A percentile compares a stretch with the other conserved stretches of the same genome.
phyloP scores from a whole-genome alignment of 2,888 invertebrate genomes.

The Melanargia galathea region DNA sequence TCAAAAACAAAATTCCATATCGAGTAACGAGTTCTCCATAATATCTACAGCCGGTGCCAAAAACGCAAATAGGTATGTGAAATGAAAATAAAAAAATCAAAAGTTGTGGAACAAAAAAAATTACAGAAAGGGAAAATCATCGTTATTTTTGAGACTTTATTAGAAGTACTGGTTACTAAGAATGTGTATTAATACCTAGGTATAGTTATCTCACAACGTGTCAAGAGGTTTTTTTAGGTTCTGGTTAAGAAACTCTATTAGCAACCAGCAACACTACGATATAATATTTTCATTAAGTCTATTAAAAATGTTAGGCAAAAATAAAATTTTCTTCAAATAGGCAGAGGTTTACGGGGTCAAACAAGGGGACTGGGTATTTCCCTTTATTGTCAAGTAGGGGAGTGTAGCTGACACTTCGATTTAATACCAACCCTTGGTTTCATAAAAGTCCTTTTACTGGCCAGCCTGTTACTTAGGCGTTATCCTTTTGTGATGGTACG shows the following conservation, averaged over 20 bases:
- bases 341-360: conserved; percentile 12
- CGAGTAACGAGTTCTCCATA: neutral
- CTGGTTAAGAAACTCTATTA: no score
- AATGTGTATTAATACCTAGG: no score
- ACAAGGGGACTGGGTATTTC: conserved; percentile 69
- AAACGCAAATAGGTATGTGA: neutral
- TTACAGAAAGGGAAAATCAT: no score
- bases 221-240: no score
- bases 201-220: no score
- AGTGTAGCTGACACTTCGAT: conserved; percentile 76
- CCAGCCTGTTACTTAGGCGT: conserved; percentile 64
- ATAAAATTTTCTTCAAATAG: conserved; percentile 2
- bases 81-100: neutral
- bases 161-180: no score
- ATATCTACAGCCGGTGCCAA: neutral
- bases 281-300: neutral
- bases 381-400: conserved; percentile 70
- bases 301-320: neutral
- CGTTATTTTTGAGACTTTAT: neutral
- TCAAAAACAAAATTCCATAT: neutral
- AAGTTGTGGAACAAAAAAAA: neutral
- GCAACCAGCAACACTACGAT: no score
- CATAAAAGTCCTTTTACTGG: conserved; percentile 69
- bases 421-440: conserved; percentile 73
- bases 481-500: no score